Conservation (phyloP, 2,888 invertebrate genomes). For the Watsonalla binaria region DNA sequence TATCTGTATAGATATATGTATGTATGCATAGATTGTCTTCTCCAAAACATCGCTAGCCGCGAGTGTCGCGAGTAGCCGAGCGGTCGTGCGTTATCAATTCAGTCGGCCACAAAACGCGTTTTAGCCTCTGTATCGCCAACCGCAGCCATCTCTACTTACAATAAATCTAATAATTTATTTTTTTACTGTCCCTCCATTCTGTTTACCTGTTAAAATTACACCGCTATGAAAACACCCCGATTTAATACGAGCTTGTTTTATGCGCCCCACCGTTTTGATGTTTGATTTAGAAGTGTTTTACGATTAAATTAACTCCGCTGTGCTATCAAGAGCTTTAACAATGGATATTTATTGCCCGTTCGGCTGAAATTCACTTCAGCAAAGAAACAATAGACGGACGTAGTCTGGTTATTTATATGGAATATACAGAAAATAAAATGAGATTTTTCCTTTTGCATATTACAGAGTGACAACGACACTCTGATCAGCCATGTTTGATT, state of each 20-base stretch:
- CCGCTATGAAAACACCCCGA: constrained; percentile 27
- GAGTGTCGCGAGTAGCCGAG: constrained; percentile 19
- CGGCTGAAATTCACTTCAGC: neutral
- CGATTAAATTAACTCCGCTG: neutral
- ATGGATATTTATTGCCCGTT: neutral
- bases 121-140: constrained; percentile 16
- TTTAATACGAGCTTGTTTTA: constrained; percentile 27
- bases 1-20: too few species aligned
- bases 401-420: neutral
- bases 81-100: constrained; percentile 49
- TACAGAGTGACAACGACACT: too few species aligned
- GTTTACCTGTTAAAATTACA: constrained; percentile 36
- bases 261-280: constrained; percentile 17
- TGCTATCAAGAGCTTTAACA: neutral
- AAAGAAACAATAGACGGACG: neutral
- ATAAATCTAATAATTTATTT: constrained; percentile 56
- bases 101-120: constrained; percentile 23
- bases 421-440: neutral
- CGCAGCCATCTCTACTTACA: constrained; percentile 27
- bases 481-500: too few species aligned
- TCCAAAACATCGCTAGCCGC: constrained; percentile 25
- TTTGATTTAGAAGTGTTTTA: constrained; percentile 2
- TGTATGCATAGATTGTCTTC: constrained; percentile 18
- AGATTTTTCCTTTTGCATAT: neutral
- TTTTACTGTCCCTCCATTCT: constrained; percentile 43